Conservation (phyloP, 2,888 invertebrate species). For the Escarpia spicata region DNA sequence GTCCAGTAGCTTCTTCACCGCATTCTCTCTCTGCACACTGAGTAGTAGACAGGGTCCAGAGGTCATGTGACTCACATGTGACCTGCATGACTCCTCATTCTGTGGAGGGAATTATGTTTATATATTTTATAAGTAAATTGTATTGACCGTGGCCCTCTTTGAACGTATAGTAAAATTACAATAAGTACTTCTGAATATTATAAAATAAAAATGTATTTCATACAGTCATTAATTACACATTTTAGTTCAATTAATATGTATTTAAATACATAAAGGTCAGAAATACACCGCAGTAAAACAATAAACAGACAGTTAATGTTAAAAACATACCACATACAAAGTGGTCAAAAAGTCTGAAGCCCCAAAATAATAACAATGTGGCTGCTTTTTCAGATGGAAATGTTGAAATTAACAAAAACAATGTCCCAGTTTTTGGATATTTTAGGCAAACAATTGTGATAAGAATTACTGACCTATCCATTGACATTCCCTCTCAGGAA, state of each 20-base stretch:
- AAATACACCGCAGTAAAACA: no score
- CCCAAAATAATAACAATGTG: no score
- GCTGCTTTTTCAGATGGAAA: no score
- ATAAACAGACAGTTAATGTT: no score
- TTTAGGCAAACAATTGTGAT: no score
- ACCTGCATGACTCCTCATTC: conserved; percentile 35
- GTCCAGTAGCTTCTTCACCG: conserved; percentile 55
- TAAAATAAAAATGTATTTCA: neutral
- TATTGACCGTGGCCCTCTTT: neutral
- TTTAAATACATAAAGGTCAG: neutral
- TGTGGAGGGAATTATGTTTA: conserved; percentile 18
- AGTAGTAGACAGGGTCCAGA: conserved; percentile 51
- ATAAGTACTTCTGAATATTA: no score
- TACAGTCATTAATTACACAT: neutral
- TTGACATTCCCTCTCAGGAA: no score
- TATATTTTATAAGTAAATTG: neutral
- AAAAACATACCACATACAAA: no score
- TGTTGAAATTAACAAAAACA: no score
- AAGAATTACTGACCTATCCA: no score
- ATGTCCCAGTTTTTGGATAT: no score
- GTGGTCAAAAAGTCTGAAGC: no score
- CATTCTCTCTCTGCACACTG: conserved; percentile 57
- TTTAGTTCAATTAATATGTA: neutral
- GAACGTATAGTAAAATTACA: neutral
- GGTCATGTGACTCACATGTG: conserved; percentile 50